phyloP scores from a whole-genome alignment of 2,797 vertebrate species.

The Cryptoblepharus egeriae region DNA sequence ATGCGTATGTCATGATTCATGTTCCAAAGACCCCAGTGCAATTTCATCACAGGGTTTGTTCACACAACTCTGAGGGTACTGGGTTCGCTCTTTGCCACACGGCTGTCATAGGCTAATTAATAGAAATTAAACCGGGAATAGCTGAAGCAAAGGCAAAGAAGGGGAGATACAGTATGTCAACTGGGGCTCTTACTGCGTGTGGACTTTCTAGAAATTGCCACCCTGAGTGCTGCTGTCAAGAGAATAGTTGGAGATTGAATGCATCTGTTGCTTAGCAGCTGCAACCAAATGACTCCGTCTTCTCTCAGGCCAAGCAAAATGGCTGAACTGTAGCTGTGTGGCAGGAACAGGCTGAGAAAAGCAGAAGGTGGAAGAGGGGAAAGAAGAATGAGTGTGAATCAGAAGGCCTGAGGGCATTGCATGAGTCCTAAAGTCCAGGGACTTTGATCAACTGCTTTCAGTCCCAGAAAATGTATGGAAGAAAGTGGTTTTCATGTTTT shows the following conservation, averaged over 20 bases:
- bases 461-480: neutral
- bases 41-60: neutral
- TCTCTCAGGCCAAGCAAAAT: neutral
- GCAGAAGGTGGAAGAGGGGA: too few species aligned
- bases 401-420: neutral
- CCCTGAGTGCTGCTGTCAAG: neutral
- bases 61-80: neutral
- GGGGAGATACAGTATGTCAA: too few species aligned
- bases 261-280: slow-evolving; percentile 6
- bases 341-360: neutral
- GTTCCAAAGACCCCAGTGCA: neutral
- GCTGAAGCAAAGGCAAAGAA: neutral
- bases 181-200: neutral
- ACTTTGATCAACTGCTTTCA: neutral
- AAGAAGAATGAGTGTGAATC: neutral
- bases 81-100: neutral
- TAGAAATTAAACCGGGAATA: neutral
- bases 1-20: neutral
- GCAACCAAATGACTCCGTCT: neutral
- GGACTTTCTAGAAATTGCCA: neutral
- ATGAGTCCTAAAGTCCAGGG: neutral
- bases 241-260: neutral
- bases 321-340: neutral
- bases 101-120: neutral
- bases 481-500: neutral